Evolutionary conservation across 2,888 invertebrate genomes (phyloP).

Genomic region (Leistus spinibarbis): DNA sequence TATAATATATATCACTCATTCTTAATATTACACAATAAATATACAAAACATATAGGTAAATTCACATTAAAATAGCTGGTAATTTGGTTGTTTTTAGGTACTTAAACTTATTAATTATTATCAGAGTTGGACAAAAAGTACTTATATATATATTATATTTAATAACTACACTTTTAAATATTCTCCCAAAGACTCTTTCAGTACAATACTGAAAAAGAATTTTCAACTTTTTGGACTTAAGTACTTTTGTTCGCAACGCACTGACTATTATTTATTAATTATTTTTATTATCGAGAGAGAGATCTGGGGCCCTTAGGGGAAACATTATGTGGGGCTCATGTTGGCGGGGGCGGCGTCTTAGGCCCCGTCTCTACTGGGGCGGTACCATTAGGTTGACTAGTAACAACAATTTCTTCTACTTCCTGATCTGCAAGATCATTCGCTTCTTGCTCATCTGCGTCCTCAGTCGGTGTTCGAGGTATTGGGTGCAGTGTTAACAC

Average conservation of each 20-base stretch:
- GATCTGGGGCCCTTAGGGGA: not conserved
- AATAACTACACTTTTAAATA: not conserved
- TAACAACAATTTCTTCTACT: not conserved
- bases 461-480: conserved; percentile 44
- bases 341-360: conserved; percentile 8
- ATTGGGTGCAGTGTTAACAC: conserved; percentile 56
- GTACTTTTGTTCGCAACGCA: not conserved
- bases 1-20: conserved; percentile 40
- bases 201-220: not conserved
- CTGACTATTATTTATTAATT: not conserved
- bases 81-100: conserved; percentile 41
- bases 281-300: not conserved
- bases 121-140: not conserved
- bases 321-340: not conserved
- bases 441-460: conserved; percentile 40
- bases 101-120: conserved; percentile 38
- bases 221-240: not conserved
- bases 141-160: too few relatives aligned
- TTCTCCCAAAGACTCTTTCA: not conserved
- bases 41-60: conserved; percentile 47
- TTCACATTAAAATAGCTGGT: conserved; percentile 45
- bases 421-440: not conserved
- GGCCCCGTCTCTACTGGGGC: not conserved
- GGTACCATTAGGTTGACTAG: not conserved
- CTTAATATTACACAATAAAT: conserved; percentile 44